Conservation (phyloP, 2,888 invertebrate genomes). For the Apamea monoglypha region DNA sequence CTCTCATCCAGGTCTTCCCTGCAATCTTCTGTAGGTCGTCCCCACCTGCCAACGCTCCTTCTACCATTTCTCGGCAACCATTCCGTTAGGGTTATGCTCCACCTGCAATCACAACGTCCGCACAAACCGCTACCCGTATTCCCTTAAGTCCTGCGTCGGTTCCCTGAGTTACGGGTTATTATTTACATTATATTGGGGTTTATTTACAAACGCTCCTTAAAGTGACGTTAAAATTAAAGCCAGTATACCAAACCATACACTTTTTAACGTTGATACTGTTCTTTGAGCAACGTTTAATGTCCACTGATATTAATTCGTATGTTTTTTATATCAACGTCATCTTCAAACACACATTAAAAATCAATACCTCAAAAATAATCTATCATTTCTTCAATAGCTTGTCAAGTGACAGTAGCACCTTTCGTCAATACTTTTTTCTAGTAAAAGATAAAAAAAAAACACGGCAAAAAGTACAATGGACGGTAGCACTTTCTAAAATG, state of each 20-base stretch:
- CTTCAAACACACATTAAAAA: neutral
- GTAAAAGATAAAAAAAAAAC: slow-evolving; percentile 68
- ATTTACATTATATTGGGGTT: neutral
- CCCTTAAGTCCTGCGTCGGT: too few species aligned
- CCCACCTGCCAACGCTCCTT: too few species aligned
- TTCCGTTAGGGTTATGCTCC: too few species aligned
- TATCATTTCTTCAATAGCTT: slow-evolving; percentile 54
- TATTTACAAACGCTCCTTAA: neutral
- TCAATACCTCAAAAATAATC: slow-evolving; percentile 62
- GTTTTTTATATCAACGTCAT: neutral
- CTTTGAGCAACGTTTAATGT: too few species aligned
- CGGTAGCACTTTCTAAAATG: slow-evolving; percentile 84
- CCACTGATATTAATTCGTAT: neutral
- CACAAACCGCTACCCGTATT: too few species aligned
- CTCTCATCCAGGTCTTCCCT: too few species aligned
- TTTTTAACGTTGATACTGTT: neutral
- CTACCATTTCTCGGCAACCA: too few species aligned
- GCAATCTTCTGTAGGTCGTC: too few species aligned
- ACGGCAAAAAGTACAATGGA: slow-evolving; percentile 71
- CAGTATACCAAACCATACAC: neutral
- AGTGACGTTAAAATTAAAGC: neutral
- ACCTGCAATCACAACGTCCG: too few species aligned
- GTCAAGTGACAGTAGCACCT: slow-evolving; percentile 78
- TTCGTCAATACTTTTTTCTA: slow-evolving; percentile 78
- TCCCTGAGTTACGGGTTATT: too few species aligned